Conservation (phyloP, 2,113 vertebrate genomes). For the Salvelinus fontinalis region DNA sequence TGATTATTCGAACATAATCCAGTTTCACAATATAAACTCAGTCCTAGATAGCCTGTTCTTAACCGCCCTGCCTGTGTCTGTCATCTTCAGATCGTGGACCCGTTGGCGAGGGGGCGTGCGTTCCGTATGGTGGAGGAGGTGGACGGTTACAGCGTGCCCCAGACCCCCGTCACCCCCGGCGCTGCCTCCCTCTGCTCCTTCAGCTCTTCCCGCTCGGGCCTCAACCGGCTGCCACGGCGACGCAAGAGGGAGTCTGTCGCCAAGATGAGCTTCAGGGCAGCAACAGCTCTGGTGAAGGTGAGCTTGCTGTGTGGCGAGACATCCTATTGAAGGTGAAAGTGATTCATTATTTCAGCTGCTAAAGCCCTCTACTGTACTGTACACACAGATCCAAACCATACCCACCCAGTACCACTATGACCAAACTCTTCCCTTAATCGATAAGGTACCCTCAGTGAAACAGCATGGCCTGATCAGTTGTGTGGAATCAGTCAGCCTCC, state of each 20-base stretch:
- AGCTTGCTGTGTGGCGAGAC: not conserved
- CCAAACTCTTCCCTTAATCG: not conserved
- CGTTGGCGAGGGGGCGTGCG: constrained; percentile 89
- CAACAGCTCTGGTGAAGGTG: constrained; percentile 91
- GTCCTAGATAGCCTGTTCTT: not conserved
- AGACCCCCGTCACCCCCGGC: constrained; percentile 91
- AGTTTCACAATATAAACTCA: not conserved
- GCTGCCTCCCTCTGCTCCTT: constrained; percentile 94
- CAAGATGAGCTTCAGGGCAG: constrained; percentile 98
- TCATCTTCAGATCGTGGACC: constrained; percentile 90
- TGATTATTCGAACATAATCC: not conserved
- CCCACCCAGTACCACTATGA: constrained; percentile 5
- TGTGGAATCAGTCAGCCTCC: not conserved
- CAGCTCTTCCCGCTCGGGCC: constrained; percentile 95
- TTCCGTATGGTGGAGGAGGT: constrained; percentile 93
- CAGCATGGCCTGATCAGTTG: not conserved
- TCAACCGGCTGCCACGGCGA: constrained; percentile 86
- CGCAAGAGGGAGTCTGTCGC: constrained; percentile 96
- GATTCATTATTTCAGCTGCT: not conserved
- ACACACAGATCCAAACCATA: constrained; percentile 10
- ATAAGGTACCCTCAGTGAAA: not conserved
- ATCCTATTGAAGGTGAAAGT: not conserved
- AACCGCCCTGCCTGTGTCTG: constrained; percentile 5
- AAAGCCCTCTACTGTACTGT: not conserved
- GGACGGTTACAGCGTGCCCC: constrained; percentile 89